Conservation (phyloP, 2,888 invertebrate genomes). For the Synergus gifuensis region DNA sequence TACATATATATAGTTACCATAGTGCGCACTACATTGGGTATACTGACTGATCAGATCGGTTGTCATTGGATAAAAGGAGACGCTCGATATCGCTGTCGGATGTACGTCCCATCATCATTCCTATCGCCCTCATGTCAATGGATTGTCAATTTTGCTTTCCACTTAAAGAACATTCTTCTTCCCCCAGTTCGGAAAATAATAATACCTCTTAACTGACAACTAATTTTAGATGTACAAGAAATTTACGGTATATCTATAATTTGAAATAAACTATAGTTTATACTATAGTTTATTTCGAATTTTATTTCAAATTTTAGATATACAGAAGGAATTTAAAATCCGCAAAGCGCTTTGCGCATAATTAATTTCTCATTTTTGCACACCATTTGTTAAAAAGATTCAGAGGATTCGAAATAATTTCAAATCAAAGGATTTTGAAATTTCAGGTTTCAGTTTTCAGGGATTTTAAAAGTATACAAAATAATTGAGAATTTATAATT, state of each 20-base stretch:
- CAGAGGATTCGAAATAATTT: too few relatives aligned
- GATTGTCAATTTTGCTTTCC: constrained; percentile 52
- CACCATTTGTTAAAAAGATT: too few relatives aligned
- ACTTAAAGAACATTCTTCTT: constrained; percentile 12
- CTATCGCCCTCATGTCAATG: constrained; percentile 55
- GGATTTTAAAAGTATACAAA: too few relatives aligned
- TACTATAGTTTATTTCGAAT: too few relatives aligned
- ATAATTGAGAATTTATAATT: too few relatives aligned
- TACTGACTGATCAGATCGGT: constrained; percentile 52
- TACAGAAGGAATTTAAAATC: too few relatives aligned
- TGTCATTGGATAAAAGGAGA: constrained; percentile 50
- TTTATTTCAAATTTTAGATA: too few relatives aligned
- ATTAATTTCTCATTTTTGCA: too few relatives aligned
- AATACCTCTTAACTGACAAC: neutral
- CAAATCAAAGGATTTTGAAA: too few relatives aligned
- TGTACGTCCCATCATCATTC: constrained; percentile 52
- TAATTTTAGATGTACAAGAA: neutral
- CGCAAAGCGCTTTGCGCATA: too few relatives aligned
- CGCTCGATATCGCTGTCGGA: constrained; percentile 49
- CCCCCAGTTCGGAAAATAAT: neutral
- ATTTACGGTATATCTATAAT: neutral
- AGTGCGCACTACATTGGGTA: constrained; percentile 30
- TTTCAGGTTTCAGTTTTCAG: too few relatives aligned
- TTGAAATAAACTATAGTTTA: too few relatives aligned
- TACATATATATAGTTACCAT: constrained; percentile 18